These are phyloP conservation scores for Melitaea cinxia DNA, from an alignment of 1,140 invertebrate species.

Conservation along the genomic window DNA sequence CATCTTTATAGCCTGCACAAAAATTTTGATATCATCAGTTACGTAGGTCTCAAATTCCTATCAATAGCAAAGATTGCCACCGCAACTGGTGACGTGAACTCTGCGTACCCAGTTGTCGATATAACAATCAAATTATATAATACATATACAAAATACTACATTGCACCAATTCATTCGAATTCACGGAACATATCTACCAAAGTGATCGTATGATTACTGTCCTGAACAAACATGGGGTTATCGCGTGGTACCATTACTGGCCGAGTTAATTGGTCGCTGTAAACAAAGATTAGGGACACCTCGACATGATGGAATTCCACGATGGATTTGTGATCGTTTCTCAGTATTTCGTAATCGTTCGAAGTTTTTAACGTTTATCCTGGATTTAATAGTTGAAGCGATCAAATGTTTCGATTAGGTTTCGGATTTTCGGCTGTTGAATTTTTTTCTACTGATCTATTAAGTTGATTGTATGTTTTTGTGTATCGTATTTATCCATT, in stretches of 20 bases:
- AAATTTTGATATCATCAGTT: too few relatives aligned
- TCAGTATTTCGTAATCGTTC: conserved; percentile 13
- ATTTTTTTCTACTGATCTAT: too few relatives aligned
- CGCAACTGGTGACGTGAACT: too few relatives aligned
- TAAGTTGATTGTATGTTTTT: too few relatives aligned
- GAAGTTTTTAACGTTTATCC: background rate
- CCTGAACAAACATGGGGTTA: conserved; percentile 28
- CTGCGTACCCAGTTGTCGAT: too few relatives aligned
- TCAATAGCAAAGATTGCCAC: too few relatives aligned
- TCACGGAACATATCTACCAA: conserved; percentile 34
- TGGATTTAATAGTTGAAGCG: background rate
- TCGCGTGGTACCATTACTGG: conserved; percentile 28
- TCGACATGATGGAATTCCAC: conserved; percentile 16
- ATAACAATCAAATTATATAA: too few relatives aligned
- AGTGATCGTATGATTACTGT: conserved; percentile 30
- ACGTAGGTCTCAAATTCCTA: too few relatives aligned
- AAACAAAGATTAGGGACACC: conserved; percentile 35
- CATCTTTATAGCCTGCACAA: too few relatives aligned
- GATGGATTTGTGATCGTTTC: conserved; percentile 1
- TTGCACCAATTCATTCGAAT: conserved; percentile 34
- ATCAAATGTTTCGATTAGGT: background rate
- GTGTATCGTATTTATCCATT: too few relatives aligned
- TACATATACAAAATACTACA: too few relatives aligned
- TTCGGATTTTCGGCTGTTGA: background rate
- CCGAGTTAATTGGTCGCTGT: conserved; percentile 32